Conservation (phyloP, 2,113 vertebrate genomes). For the Arizona elegans region DNA sequence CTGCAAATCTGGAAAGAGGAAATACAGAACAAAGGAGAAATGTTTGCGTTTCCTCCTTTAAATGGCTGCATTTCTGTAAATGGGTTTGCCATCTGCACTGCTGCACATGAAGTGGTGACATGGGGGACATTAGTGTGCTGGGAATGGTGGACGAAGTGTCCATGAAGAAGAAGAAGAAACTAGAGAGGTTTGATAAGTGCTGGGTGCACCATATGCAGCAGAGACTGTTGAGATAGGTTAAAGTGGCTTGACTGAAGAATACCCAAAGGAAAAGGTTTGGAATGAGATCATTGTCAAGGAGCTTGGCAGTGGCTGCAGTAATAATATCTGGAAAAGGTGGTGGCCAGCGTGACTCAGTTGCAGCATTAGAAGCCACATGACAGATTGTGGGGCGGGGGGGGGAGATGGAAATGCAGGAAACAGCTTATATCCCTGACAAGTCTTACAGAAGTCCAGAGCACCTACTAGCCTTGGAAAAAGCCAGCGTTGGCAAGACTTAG, state of each 20-base stretch:
- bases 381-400: background rate
- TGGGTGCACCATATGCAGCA: background rate
- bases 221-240: background rate
- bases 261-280: background rate
- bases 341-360: background rate
- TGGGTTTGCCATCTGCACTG: background rate
- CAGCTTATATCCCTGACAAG: background rate
- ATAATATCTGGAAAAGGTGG: background rate
- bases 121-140: background rate
- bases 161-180: background rate
- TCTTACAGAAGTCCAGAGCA: background rate
- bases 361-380: background rate
- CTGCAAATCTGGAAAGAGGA: background rate
- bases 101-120: background rate
- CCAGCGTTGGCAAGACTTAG: background rate
- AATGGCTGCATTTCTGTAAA: background rate
- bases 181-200: background rate
- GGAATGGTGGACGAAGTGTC: background rate
- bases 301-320: background rate
- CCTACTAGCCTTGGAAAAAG: background rate
- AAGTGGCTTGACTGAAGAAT: background rate
- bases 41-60: background rate
- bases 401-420: background rate
- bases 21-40: background rate
- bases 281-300: background rate